Conservation (phyloP, 2,888 invertebrate genomes). For the Drosophila fulvimacula region DNA sequence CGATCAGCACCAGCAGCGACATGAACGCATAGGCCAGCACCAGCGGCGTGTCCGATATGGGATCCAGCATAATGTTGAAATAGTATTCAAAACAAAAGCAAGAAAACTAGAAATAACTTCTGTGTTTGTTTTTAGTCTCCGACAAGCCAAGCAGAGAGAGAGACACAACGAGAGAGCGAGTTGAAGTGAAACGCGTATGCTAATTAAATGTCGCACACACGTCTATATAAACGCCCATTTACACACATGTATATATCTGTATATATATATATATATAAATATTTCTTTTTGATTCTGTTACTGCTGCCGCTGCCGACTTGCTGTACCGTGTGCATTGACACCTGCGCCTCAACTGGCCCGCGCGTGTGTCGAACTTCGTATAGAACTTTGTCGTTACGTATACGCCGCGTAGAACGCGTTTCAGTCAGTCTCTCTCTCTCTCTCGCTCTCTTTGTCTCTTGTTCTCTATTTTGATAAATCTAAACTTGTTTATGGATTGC, state of each 20-base stretch:
- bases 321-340: slow-evolving; percentile 68
- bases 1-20: slow-evolving; percentile 80
- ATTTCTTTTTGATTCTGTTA: slow-evolving; percentile 4
- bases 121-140: neutral
- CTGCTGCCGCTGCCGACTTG: slow-evolving; percentile 11
- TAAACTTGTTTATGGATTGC: slow-evolving; percentile 21
- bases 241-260: neutral
- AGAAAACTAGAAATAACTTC: neutral
- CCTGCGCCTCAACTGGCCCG: slow-evolving; percentile 61
- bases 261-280: slow-evolving; percentile 1
- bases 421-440: neutral
- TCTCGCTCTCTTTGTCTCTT: neutral
- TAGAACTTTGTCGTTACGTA: slow-evolving; percentile 51
- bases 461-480: slow-evolving; percentile 30
- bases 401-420: slow-evolving; percentile 30
- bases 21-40: slow-evolving; percentile 83
- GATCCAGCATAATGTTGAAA: slow-evolving; percentile 74
- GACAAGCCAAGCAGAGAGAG: slow-evolving; percentile 1
- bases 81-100: slow-evolving; percentile 1
- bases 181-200: slow-evolving; percentile 54
- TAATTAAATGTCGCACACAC: slow-evolving; percentile 57
- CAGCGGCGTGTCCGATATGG: slow-evolving; percentile 81
- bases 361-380: slow-evolving; percentile 20
- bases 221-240: slow-evolving; percentile 10
- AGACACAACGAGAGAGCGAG: slow-evolving; percentile 1